A percentile compares a stretch with the other conserved stretches of the same genome.
phyloP scores from a whole-genome alignment of 1,140 invertebrate genomes.

The Drosophila punjabiensis region DNA sequence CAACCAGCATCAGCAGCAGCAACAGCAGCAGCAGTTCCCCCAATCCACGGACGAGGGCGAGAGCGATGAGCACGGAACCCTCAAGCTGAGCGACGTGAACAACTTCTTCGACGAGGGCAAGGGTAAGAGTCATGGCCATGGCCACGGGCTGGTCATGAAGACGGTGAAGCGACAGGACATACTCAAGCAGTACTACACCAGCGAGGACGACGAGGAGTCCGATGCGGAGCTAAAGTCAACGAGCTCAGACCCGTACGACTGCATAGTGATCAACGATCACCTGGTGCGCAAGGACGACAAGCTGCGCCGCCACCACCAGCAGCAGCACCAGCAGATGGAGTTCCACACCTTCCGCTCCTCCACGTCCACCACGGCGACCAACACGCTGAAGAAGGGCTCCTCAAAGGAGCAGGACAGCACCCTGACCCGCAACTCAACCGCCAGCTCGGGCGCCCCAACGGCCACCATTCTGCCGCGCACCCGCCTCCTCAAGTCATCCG shows the following conservation, averaged over 20 bases:
- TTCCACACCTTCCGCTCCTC: constrained; percentile 85
- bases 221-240: constrained; percentile 86
- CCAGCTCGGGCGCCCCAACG: constrained; percentile 73
- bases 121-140: constrained; percentile 45
- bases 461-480: constrained; percentile 89
- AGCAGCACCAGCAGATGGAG: constrained; percentile 85
- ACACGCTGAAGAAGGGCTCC: constrained; percentile 67
- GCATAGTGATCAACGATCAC: constrained; percentile 91
- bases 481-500: constrained; percentile 86
- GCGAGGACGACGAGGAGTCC: constrained; percentile 80
- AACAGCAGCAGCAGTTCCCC: constrained; percentile 64
- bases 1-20: constrained; percentile 25
- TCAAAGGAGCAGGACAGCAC: constrained; percentile 75
- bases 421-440: constrained; percentile 69
- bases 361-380: constrained; percentile 60
- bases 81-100: constrained; percentile 82
- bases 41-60: constrained; percentile 78
- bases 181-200: constrained; percentile 89
- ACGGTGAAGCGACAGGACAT: constrained; percentile 90
- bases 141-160: constrained; percentile 87
- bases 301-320: constrained; percentile 68
- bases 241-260: constrained; percentile 90
- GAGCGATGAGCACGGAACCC: constrained; percentile 80
- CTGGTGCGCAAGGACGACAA: constrained; percentile 87
- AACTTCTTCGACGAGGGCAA: constrained; percentile 85